These are phyloP conservation scores for Rhinella marina DNA, from an alignment of 2,797 vertebrate species.

Conservation along the genomic window DNA sequence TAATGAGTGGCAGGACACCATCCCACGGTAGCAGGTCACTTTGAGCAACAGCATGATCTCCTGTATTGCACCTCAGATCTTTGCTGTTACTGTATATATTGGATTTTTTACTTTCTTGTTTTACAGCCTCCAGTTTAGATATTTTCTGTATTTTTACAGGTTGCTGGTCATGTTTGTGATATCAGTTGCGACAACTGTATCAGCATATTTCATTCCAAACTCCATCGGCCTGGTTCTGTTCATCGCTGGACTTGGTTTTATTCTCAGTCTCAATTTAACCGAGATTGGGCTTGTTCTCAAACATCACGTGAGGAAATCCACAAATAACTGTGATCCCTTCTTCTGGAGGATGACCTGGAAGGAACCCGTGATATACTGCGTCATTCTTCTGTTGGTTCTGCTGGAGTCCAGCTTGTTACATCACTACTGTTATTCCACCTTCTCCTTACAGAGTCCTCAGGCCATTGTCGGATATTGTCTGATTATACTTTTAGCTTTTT, in stretches of 20 bases:
- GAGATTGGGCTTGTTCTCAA: conserved; percentile 78
- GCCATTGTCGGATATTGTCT: conserved; percentile 83
- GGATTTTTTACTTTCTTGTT: too few species aligned
- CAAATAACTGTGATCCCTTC: conserved; percentile 66
- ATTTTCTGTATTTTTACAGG: conserved; percentile 75
- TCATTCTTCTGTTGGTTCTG: conserved; percentile 79
- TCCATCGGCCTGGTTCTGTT: conserved; percentile 88
- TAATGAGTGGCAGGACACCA: too few species aligned
- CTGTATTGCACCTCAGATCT: not conserved
- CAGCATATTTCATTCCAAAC: conserved; percentile 91
- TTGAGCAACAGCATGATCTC: too few species aligned
- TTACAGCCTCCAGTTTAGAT: not conserved
- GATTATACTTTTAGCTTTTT: conserved; percentile 79
- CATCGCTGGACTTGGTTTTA: conserved; percentile 89
- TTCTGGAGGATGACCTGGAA: conserved; percentile 79
- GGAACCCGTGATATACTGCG: conserved; percentile 80
- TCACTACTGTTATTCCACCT: conserved; percentile 75
- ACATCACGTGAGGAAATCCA: conserved; percentile 66
- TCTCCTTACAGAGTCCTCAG: conserved; percentile 77
- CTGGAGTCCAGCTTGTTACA: conserved; percentile 86
- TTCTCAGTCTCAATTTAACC: conserved; percentile 92
- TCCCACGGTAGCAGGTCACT: too few species aligned
- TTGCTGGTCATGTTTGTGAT: conserved; percentile 88
- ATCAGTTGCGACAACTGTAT: conserved; percentile 82
- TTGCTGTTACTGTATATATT: too few species aligned